These are phyloP conservation scores for Pipistrellus pygmaeus DNA, from an alignment of 2,797 vertebrate genomes.

Conservation along the genomic window DNA sequence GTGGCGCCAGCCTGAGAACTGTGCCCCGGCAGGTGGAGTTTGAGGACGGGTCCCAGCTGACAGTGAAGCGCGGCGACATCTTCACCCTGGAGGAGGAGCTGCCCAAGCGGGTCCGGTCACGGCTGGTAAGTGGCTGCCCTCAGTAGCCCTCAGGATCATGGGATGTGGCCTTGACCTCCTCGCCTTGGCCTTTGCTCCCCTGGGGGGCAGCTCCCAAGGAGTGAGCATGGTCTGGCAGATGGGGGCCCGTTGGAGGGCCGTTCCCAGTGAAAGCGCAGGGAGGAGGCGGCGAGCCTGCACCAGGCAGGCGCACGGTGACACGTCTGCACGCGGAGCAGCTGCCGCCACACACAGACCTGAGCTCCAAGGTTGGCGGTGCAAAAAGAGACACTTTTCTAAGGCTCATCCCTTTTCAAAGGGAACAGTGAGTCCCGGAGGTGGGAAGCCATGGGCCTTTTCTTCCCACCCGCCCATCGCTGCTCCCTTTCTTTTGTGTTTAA, in stretches of 20 bases:
- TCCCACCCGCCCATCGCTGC: rapidly evolving
- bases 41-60: conserved; percentile 94
- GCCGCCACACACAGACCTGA: rapidly evolving
- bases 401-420: neutral
- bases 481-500: neutral
- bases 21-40: conserved; percentile 93
- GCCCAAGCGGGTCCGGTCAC: conserved; percentile 95
- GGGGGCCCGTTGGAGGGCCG: no score
- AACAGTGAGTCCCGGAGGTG: neutral
- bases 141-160: neutral
- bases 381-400: neutral
- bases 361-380: rapidly evolving
- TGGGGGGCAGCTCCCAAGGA: no score
- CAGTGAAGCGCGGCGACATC: conserved; percentile 95
- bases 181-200: neutral
- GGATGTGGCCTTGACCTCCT: neutral
- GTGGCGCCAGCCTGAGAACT: neutral
- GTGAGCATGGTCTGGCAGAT: neutral
- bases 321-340: rapidly evolving
- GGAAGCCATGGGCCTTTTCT: neutral
- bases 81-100: conserved; percentile 95
- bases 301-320: rapidly evolving
- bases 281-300: neutral
- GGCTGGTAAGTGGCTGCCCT: conserved; percentile 90
- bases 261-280: neutral